Percentiles rank a stretch among this genome's conserved stretches.
Conservation (phyloP, 2,797 vertebrate species). For the Platalea minor region DNA sequence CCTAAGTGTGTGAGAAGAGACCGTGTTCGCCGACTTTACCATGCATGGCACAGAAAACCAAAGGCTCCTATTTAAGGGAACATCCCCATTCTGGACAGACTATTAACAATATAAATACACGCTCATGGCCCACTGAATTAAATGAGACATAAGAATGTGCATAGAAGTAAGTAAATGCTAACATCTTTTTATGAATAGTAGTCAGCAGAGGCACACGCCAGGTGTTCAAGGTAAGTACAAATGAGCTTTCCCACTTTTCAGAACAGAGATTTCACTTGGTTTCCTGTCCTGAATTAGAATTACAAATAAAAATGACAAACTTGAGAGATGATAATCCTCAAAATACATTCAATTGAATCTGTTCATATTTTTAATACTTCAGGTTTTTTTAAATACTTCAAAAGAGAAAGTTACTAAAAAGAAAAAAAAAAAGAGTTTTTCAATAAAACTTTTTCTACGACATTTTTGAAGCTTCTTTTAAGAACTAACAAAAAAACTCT, state of each 20-base stretch:
- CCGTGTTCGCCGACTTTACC: not conserved
- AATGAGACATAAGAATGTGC: not conserved
- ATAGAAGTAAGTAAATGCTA: not conserved
- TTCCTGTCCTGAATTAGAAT: not conserved
- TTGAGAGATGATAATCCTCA: not conserved
- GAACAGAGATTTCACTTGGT: not conserved
- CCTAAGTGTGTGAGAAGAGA: not conserved
- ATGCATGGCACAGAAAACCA: not conserved
- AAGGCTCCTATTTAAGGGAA: not conserved
- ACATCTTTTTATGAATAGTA: not conserved
- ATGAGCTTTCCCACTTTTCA: not conserved
- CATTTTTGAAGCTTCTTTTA: not conserved
- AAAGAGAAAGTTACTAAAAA: not conserved
- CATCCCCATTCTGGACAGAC: not conserved
- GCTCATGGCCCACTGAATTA: not conserved
- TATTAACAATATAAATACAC: not conserved
- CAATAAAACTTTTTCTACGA: not conserved
- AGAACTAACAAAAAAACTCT: not conserved
- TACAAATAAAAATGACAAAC: not conserved
- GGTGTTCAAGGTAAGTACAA: not conserved
- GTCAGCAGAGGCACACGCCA: not conserved
- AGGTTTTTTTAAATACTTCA: not conserved
- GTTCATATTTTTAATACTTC: not conserved
- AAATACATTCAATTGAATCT: not conserved
- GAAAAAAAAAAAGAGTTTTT: not conserved